Evolutionary conservation across 2,888 invertebrate species (phyloP).

Genomic region (Nezara viridula): DNA sequence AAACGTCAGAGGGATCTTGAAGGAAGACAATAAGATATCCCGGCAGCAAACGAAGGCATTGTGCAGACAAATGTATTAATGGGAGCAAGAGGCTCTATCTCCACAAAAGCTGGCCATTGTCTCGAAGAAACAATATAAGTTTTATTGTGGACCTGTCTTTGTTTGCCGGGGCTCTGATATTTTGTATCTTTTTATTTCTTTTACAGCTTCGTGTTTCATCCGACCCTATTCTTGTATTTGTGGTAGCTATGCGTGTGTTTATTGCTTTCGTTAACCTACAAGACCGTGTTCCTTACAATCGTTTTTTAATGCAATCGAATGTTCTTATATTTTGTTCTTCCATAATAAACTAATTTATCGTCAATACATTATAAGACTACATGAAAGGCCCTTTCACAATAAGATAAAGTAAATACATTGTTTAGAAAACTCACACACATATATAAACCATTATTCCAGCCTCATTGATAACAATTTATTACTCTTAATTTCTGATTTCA

Average conservation of each 20-base stretch:
- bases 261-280: too few species aligned
- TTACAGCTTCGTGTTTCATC: not conserved
- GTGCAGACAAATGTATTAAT: slow-evolving; percentile 22
- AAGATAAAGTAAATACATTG: too few species aligned
- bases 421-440: too few species aligned
- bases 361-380: too few species aligned
- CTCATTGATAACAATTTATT: too few species aligned
- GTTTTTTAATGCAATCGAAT: too few species aligned
- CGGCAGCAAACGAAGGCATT: slow-evolving; percentile 25
- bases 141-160: not conserved
- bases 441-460: too few species aligned
- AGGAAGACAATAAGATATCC: not conserved
- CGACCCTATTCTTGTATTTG: not conserved
- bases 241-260: not conserved
- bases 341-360: too few species aligned
- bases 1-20: not conserved
- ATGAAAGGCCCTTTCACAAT: too few species aligned
- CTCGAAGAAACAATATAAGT: slow-evolving; percentile 17
- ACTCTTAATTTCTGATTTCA: too few species aligned
- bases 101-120: slow-evolving; percentile 31
- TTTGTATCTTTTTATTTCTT: not conserved
- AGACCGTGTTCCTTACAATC: too few species aligned
- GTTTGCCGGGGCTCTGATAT: not conserved
- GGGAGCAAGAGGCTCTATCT: not conserved
- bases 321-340: too few species aligned